Evolutionary conservation across 2,888 invertebrate genomes (phyloP), one percentile per base, ranked within the genome.

Genomic region (Campoplex nolae): DNA sequence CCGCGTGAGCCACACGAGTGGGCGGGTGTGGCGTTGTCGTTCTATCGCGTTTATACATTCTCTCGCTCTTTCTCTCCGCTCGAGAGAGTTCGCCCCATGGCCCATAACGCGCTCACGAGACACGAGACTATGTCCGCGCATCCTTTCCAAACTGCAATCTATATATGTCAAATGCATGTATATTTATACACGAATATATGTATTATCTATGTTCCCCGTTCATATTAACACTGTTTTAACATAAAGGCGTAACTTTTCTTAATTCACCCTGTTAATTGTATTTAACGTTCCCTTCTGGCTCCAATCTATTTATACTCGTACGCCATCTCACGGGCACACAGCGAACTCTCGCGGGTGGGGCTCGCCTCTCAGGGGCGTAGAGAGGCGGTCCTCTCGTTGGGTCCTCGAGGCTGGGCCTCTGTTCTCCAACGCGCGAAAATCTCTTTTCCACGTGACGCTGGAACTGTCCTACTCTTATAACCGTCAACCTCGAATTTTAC

Each of bases 1-100:
- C 75, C 95, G 89, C 85, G 86, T 95, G 95, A 95, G 94, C 95
- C 95, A 95, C 95, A 95, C 95, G 95, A 96, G 96, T 96, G 95
- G 96, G 95, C 96, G 93, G 93, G 93, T 92, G 92, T 93, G 92
- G 92, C 90, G 90, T 88, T 89, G 95, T 95, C 77, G 82, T 70
- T 80, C 85, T 85, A 83, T 84, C 95, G 95, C 95, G 94, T 87
- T 84, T 76, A 23, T 83, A 68, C 68, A 65, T 83, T 58, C 83
- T 80, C 71, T 74, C 62, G 32, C 84, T 62, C 56, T 54, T 45
- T 73, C n/a, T 45, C 45, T 48, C 32, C 32, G 23, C 45, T 45
- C 38, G 23, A 48, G 79, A 56, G 79, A 56, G 23, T 62, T 80
- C 68, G 67, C 67, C 67, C 78, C 38, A 28, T 78, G 54, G 78